Percentiles rank a stretch among this genome's conserved stretches.
phyloP scores from a whole-genome alignment of 1,140 invertebrate species.

The Heliconius hewitsoni region DNA sequence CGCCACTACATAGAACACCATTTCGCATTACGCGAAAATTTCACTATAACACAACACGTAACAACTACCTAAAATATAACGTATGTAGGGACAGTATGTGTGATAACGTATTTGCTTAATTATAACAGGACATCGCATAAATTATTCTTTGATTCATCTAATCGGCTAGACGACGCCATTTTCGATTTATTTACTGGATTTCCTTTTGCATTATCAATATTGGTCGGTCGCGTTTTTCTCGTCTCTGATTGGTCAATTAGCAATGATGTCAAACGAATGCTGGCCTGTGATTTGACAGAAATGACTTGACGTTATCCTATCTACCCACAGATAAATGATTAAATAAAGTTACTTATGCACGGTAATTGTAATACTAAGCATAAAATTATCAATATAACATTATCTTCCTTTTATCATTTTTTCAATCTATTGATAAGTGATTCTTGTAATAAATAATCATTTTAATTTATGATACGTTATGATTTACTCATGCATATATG shows the following conservation, averaged over 20 bases:
- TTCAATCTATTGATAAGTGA: slow-evolving; percentile 1
- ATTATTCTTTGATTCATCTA: slow-evolving; percentile 67
- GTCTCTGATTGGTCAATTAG: slow-evolving; percentile 41
- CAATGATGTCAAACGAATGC: slow-evolving; percentile 44
- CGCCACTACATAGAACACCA: slow-evolving; percentile 60
- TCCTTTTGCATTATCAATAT: slow-evolving; percentile 49
- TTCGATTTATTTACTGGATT: slow-evolving; percentile 73
- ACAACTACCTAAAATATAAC: slow-evolving; percentile 43
- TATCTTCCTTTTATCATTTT: background rate
- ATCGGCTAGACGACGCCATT: slow-evolving; percentile 78
- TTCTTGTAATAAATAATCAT: background rate
- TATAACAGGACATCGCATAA: slow-evolving; percentile 58
- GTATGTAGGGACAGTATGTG: slow-evolving; percentile 38
- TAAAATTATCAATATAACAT: slow-evolving; percentile 1
- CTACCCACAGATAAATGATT: slow-evolving; percentile 22
- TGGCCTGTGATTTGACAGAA: slow-evolving; percentile 37
- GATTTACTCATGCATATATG: background rate
- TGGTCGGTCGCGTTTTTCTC: slow-evolving; percentile 14
- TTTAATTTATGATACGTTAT: background rate
- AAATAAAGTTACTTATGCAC: slow-evolving; percentile 18
- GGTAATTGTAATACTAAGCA: background rate
- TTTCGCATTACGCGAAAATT: slow-evolving; percentile 56
- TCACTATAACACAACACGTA: slow-evolving; percentile 36
- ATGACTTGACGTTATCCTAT: slow-evolving; percentile 17
- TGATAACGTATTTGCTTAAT: slow-evolving; percentile 47